These are phyloP conservation scores for Halcyon chelicuti DNA, from an alignment of 2,797 vertebrate species.

Conservation along the genomic window DNA sequence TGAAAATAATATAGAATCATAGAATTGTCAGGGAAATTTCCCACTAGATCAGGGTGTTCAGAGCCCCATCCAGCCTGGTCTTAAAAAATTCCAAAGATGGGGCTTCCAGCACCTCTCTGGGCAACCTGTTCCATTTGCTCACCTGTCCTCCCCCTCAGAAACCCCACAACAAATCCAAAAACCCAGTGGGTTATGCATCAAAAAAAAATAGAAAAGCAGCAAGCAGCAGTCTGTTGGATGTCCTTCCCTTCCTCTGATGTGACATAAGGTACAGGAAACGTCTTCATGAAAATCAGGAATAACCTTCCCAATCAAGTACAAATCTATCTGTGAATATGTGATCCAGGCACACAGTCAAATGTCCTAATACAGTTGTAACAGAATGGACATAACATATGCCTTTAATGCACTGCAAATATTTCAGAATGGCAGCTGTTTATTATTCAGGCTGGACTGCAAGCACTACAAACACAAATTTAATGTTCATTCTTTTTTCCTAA, in stretches of 20 bases:
- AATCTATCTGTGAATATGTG: background rate
- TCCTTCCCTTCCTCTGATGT: background rate
- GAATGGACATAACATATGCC: background rate
- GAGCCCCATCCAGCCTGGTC: too few relatives aligned
- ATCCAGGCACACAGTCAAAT: background rate
- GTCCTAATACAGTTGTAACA: background rate
- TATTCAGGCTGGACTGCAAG: background rate
- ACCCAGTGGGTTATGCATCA: background rate
- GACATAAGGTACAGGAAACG: background rate
- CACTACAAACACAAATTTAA: background rate
- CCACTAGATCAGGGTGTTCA: too few relatives aligned
- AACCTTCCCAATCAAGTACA: background rate
- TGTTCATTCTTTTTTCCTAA: background rate
- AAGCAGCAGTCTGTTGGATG: background rate
- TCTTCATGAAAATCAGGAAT: background rate
- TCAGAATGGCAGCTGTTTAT: background rate
- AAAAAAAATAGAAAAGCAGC: background rate
- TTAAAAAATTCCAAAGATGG: too few relatives aligned
- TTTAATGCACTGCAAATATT: background rate
- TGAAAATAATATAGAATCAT: background rate
- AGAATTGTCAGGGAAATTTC: too few relatives aligned
- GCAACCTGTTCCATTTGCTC: background rate
- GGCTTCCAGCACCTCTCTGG: too few relatives aligned
- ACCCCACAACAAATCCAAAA: accelerated
- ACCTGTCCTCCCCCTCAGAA: background rate